Base-by-base conservation (phyloP, 2,113 vertebrate species). In the Melospiza melodia region DNA sequence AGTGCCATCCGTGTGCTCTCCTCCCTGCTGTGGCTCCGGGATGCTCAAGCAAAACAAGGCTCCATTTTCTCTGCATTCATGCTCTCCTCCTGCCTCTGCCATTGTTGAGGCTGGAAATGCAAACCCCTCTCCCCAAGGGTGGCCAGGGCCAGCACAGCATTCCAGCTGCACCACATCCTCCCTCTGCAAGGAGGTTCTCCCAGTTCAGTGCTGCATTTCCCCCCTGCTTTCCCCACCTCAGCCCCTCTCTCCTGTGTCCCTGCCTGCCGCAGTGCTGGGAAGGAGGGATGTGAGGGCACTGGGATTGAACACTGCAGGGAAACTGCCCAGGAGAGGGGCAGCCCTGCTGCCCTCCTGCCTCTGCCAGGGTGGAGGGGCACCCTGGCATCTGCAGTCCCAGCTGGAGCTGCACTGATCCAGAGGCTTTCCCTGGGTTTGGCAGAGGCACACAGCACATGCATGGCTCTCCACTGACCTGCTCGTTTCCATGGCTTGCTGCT, bases 321-420 rank as follows among this genome's bases (percentile, higher is more conserved):
- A 57, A 35, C 43, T 7, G 1, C 35, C 30, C 5, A 1, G 13
- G 43, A 52, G 4, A 15, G 1, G 9, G 24, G 57, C 55, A 27
- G 55, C 65, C 65, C 82, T 76, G 57, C 65, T 61, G 59, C 65
- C 61, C 82, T 72, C 35, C n/a, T 25, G 6, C 67, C 44, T 67
- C 16, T 3, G 1, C 63, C 23, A 30, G 0, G 0, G 35, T 0
- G 8, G 0, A 2, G 12, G 12, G 33, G n/a, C 11, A 51, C 54
- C 37, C 68, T 73, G 87, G 89, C 41, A 54, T 52, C 84, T 82
- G 86, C 12, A 65, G 25, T 49, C 31, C 61, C 74, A 27, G 39
- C 55, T 0, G 2, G 86, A 86, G 71, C 51, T 1, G 12, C 10
- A 5, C 37, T 9, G 68, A 17, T 43, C 3, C 33, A 7, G 57